These are phyloP conservation scores for Megaceryle torquata DNA, from an alignment of 2,113 vertebrate species.

Conservation along the genomic window DNA sequence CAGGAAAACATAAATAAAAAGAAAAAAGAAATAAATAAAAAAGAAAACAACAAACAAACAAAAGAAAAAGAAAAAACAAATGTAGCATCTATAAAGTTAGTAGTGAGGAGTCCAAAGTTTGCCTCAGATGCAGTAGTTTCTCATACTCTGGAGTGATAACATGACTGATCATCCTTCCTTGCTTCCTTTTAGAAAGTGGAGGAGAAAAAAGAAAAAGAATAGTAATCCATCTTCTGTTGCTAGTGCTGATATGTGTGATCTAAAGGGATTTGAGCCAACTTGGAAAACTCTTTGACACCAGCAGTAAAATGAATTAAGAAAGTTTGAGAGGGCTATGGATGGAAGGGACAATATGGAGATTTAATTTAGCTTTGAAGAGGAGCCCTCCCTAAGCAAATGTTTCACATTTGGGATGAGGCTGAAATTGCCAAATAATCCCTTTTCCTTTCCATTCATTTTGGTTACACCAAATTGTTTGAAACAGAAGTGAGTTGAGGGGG, in stretches of 20 bases:
- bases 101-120: not conserved
- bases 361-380: constrained; percentile 45
- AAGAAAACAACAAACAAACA: no score
- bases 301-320: constrained; percentile 54
- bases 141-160: constrained; percentile 1
- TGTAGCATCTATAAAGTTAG: not conserved
- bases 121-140: not conserved
- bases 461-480: not conserved
- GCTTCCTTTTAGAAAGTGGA: constrained; percentile 12
- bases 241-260: not conserved
- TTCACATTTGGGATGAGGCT: constrained; percentile 2
- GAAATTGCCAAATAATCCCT: constrained; percentile 1
- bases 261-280: constrained; percentile 52
- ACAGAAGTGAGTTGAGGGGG: not conserved
- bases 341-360: constrained; percentile 8
- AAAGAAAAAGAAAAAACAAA: not conserved
- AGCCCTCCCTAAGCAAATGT: constrained; percentile 19
- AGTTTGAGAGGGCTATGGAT: not conserved
- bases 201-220: not conserved
- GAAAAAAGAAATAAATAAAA: no score
- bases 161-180: constrained; percentile 23
- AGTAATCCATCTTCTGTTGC: constrained; percentile 30
- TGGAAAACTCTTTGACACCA: constrained; percentile 48
- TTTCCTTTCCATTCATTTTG: not conserved
- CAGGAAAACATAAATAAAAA: not conserved